These are phyloP conservation scores for Amphipyra tragopoginis DNA, from an alignment of 2,888 invertebrate genomes.

Conservation along the genomic window DNA sequence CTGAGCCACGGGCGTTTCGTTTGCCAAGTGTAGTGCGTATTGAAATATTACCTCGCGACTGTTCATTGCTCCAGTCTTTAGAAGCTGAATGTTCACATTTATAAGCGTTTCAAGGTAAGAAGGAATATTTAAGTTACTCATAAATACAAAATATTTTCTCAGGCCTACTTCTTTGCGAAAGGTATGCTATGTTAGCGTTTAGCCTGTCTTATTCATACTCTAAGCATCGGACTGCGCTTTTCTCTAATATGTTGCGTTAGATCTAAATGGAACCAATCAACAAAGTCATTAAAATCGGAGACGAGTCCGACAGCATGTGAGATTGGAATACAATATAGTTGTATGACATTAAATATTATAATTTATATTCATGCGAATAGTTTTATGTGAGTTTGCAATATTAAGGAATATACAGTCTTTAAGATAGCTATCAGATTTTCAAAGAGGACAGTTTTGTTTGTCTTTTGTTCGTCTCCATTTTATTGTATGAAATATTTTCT, in stretches of 20 bases:
- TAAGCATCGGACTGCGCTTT: not conserved
- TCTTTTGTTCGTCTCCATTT: too few relatives aligned
- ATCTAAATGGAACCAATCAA: constrained; percentile 42
- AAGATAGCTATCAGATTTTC: not conserved
- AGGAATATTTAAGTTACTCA: too few relatives aligned
- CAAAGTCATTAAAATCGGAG: constrained; percentile 40
- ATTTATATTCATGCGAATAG: constrained; percentile 5
- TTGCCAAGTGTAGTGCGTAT: too few relatives aligned
- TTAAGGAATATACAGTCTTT: not conserved
- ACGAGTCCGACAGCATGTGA: constrained; percentile 15
- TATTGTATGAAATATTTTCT: too few relatives aligned
- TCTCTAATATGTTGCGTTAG: constrained; percentile 33
- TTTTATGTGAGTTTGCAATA: not conserved
- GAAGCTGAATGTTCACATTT: too few relatives aligned
- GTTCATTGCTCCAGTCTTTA: too few relatives aligned
- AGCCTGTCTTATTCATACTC: constrained; percentile 28
- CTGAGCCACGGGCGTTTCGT: too few relatives aligned
- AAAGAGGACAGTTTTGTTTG: too few relatives aligned
- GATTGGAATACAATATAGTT: constrained; percentile 8
- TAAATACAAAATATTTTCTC: too few relatives aligned
- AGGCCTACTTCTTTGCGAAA: too few relatives aligned
- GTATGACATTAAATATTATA: not conserved
- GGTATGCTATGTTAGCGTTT: not conserved
- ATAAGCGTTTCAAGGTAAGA: too few relatives aligned
- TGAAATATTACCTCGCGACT: too few relatives aligned